These are phyloP conservation scores for Rhynchopsitta pachyrhyncha DNA, from an alignment of 2,113 vertebrate genomes.

Conservation along the genomic window DNA sequence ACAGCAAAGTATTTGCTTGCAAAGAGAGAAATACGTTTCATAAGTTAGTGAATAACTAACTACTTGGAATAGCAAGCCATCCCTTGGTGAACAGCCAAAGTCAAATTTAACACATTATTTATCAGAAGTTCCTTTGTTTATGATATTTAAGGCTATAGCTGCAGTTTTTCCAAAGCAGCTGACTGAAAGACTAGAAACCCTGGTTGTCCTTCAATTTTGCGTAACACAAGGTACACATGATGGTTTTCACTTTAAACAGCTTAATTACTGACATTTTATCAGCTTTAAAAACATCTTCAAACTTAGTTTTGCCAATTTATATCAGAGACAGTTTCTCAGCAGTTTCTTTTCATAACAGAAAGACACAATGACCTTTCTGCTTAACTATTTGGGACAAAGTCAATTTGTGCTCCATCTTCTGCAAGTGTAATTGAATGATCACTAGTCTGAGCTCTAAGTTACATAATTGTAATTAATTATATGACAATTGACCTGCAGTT, in stretches of 20 bases:
- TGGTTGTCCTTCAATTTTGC: neutral
- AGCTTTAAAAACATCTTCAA: neutral
- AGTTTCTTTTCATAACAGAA: neutral
- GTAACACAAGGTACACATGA: neutral
- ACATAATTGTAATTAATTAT: conserved; percentile 68
- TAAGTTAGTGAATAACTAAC: neutral
- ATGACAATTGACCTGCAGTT: conserved; percentile 36
- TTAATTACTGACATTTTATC: neutral
- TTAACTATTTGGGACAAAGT: conserved; percentile 52
- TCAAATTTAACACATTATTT: neutral
- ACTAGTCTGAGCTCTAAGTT: conserved; percentile 50
- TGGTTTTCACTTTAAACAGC: neutral
- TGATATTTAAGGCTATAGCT: neutral
- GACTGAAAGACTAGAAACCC: neutral
- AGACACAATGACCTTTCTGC: conserved; percentile 28
- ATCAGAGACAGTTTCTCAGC: neutral
- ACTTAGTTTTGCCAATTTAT: neutral
- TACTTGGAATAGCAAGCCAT: neutral
- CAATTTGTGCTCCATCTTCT: conserved; percentile 47
- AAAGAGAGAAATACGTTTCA: neutral
- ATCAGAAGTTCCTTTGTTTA: neutral
- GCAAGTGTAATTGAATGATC: conserved; percentile 52
- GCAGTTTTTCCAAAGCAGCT: neutral
- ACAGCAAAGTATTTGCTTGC: neutral
- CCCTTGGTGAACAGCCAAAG: neutral